Conservation (phyloP, 1,140 invertebrate genomes). For the Nixonia krombeini region DNA sequence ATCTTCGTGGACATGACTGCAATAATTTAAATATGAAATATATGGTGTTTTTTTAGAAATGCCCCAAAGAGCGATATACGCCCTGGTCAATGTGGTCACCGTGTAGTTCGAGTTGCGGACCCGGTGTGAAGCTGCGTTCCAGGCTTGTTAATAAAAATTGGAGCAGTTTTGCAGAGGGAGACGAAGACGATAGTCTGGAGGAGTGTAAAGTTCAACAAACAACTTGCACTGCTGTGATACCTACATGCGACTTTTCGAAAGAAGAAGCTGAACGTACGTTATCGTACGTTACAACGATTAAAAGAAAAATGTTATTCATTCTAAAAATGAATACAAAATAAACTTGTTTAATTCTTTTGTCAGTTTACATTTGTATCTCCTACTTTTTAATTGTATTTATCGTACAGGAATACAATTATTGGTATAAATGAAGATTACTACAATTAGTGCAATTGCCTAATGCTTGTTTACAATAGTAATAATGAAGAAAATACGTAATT, state of each 20-base stretch:
- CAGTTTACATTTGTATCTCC: no score
- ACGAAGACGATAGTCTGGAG: constrained; percentile 55
- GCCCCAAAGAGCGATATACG: constrained; percentile 64
- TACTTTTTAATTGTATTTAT: no score
- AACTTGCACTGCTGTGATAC: constrained; percentile 67
- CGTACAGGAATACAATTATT: no score
- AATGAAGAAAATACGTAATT: background rate
- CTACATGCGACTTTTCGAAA: constrained; percentile 71
- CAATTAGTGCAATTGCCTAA: no score
- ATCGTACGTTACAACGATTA: no score
- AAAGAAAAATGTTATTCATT: no score
- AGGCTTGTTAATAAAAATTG: constrained; percentile 67
- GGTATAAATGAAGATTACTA: no score
- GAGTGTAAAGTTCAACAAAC: constrained; percentile 62
- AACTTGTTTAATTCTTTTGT: no score
- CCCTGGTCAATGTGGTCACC: constrained; percentile 78
- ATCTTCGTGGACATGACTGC: no score
- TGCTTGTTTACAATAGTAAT: no score
- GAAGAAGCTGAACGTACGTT: constrained; percentile 66
- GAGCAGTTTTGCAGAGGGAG: constrained; percentile 55
- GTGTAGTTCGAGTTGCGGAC: constrained; percentile 79
- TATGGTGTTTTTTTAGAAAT: constrained; percentile 63
- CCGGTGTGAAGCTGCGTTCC: constrained; percentile 75
- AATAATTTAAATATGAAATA: no score
- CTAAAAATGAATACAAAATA: no score